Evolutionary conservation across 2,113 vertebrate species (phyloP).

Genomic region (Cebidichthys violaceus): DNA sequence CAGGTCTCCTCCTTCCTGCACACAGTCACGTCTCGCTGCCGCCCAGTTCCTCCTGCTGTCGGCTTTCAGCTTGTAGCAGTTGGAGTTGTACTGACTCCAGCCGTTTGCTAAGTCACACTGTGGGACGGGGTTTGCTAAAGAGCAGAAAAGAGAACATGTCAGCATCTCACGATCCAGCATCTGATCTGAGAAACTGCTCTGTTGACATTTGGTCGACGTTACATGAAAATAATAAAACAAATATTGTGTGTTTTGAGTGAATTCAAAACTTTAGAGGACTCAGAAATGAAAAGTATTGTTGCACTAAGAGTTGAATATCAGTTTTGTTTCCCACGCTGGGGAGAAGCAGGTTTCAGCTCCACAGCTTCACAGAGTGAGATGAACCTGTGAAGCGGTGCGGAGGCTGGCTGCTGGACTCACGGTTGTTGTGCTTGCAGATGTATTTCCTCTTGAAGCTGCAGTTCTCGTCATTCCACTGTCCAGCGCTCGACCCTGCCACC

Average conservation of each 20-base stretch:
- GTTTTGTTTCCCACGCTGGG: neutral
- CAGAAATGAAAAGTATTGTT: neutral
- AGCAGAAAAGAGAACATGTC: neutral
- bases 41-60: slow-evolving; percentile 75
- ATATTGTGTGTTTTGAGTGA: neutral
- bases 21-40: slow-evolving; percentile 77
- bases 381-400: neutral
- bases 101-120: slow-evolving; percentile 77
- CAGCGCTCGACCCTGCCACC: slow-evolving; percentile 52
- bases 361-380: neutral
- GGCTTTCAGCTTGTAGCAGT: slow-evolving; percentile 80
- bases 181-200: neutral
- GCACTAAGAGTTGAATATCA: neutral
- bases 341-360: neutral
- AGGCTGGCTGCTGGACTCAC: slow-evolving; percentile 52
- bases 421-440: slow-evolving; percentile 81
- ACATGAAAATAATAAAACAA: neutral
- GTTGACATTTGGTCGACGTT: neutral
- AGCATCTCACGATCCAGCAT: neutral
- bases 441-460: slow-evolving; percentile 70
- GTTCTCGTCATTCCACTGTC: slow-evolving; percentile 82
- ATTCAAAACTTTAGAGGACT: neutral
- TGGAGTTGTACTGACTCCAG: slow-evolving; percentile 75
- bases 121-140: slow-evolving; percentile 76
- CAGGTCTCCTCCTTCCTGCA: slow-evolving; percentile 81